Base-by-base conservation (phyloP, 2,888 invertebrate genomes). In the Phragmatobia fuliginosa region DNA sequence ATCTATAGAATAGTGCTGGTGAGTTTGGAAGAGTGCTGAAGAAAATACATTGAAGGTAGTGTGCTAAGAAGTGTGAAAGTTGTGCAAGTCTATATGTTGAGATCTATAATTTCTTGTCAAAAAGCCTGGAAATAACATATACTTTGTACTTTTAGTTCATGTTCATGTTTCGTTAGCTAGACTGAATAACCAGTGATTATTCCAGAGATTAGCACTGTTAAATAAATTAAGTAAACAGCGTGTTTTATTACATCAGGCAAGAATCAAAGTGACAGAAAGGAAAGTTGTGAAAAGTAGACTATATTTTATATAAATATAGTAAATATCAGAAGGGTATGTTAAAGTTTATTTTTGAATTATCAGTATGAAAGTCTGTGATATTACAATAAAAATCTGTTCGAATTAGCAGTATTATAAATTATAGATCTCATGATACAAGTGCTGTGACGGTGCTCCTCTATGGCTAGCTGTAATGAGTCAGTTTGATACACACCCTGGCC, bases 401-500 rank as follows among this genome's bases (percentile, higher is more conserved):
- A 61, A 32, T 6, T 52, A 18, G n/a, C n/a, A n/a, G n/a, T n/a
- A n/a, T n/a, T n/a, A n/a, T 41, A 67, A 67, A 67, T 92, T 91
- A 92, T 91, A 93, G 93, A 94, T 90, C 94, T 91, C 93, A 89
- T 83, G 80, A 85, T 85, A 81, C 74, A 88, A 88, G 93, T 93
- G 92, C 92, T 87, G 87, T 90, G 90, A 90, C 85, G 84, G 93
- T 94, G 94, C 94, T 92, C 91, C 91, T 90, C 94, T 94, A 94
- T 87, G 87, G 86, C 86, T 92, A 93, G 90, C 92, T 93, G 94
- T 92, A 92, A 87, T 85, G 90, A 90, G 90, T 93, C 86, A 84
- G 90, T 91, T 92, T 88, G 96, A 97, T 97, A 97, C 97, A 97
- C 97, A 97, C 97, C 97, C 97, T 97, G 96, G 97, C 97, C 92